Base-by-base conservation (phyloP, 1,140 invertebrate genomes). In the Nymphalis io region DNA sequence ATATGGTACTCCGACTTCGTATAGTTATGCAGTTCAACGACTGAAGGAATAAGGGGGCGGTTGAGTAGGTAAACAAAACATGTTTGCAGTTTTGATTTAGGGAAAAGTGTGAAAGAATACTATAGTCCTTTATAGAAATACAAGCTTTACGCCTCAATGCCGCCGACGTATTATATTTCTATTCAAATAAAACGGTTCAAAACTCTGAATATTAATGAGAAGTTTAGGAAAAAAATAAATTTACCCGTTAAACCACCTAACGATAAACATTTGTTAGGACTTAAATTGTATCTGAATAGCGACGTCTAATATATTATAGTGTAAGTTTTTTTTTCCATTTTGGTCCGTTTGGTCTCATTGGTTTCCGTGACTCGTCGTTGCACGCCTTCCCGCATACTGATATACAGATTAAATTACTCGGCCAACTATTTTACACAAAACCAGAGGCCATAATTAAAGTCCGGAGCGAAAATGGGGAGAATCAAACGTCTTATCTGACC, bases 401-500 rank as follows among this genome's bases (percentile, higher is more conserved):
- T 89, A 81, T 78, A 81, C 55, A 79, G 87, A 88, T 90, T 88
- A 90, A 91, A 91, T 90, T 89, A 89, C 87, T 86, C 80, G 71
- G 58, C 82, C 81, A 90, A 91, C 89, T 91, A 91, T 91, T 91
- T 91, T 90, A 90, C 86, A 91, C 88, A 89, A 90, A 89, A 91
- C 89, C 84, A 81, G 81, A 70, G 85, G 88, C 88, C 84, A 90
- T 89, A 90, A 91, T 91, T 91, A 91, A 91, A 90, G 84, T 84
- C 85, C 79, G 75, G 77, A 69, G 83, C 84, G 83, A 89, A 89
- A 89, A 88, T 82, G 81, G 85, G 83, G 83, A 81, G 84, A 89
- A 90, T 89, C 87, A 89, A 88, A 89, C 88, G 89, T 87, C 88
- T 91, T 91, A 91, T 91, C 89, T 91, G 87, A 88, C 89, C 86